Base-by-base conservation (phyloP, 2,113 vertebrate species). In the Amblyornis subalaris region DNA sequence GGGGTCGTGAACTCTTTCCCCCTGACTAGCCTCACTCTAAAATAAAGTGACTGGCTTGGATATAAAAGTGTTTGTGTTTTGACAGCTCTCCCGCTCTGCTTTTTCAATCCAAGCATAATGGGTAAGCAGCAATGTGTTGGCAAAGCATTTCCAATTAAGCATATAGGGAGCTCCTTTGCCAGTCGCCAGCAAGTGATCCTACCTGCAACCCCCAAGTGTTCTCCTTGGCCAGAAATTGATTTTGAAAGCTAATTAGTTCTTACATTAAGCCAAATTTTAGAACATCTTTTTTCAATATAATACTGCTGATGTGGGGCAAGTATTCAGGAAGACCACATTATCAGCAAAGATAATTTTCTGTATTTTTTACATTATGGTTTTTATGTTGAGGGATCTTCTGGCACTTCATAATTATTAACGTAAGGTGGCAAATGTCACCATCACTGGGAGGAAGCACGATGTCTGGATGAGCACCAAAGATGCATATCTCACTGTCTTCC, bases 241-340 rank as follows among this genome's bases (percentile, higher is more conserved):
- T 94, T 93, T 69, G 76, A 83, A 75, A 96, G 60, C 65, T 91
- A 95, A 95, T 93, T 91, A 92, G 91, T 86, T 93, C 48, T 55
- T 84, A 35, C 10, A 84, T 81, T 88, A 87, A 86, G 72, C 51
- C 71, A 93, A 76, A 89, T 62, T 85, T 85, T 61, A 70, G 23
- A 88, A 87, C 35, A 69, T 26, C 9, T 57, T 80, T 71, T 89
- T 77, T 80, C 4, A 1, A 24, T 61, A 80, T 61, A 66, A 71
- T 78, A 74, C 20, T 85, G 18, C n/a, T 69, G 58, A 67, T 57
- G 50, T 2, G 2, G 31, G 78, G 54, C 19, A 75, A 91, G 20
- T 65, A 42, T 74, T 94, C 89, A 88, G 40, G 47, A 93, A 78
- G n/a, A 35, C 15, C 44, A 61, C 13, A 36, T 74, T 66, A 61